Base-by-base conservation (phyloP, 2,888 invertebrate genomes). In the Phengaris alcon region DNA sequence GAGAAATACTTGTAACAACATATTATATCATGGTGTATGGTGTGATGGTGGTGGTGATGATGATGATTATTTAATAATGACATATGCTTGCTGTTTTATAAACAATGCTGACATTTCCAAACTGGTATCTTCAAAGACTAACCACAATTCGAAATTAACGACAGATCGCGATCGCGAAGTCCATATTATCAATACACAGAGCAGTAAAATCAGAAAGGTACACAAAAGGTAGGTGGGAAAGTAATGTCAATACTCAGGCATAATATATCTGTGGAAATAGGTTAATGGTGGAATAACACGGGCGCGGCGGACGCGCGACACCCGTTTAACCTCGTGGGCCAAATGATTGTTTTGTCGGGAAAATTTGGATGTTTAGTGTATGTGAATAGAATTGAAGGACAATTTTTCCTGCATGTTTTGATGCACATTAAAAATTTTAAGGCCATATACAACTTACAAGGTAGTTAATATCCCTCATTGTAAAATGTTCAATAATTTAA, bases 261-360 rank as follows among this genome's bases (percentile, higher is more conserved):
- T 70, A 35, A 35, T 35, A 68, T 55, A 12, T 35, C 51, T 70
- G 54, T 72, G 72, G 35, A 78, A 79, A 78, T 81, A 77, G 81
- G 81, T 81, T 81, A 81, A 81, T 79, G 81, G 77, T 79, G 76
- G 78, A 78, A 80, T 79, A 79, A 80, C 80, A 79, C 79, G 79
- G 79, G 77, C 76, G 76, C 74, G 77, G 78, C 76, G 76, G 52
- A 77, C 78, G 78, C 48, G 77, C 78, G 78, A 78, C 78, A 75
- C 68, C 68, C 55, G 64, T 46, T 52, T 68, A 68, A 52, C 59
- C 51, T 74, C n/a, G 64, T 44, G 35, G 35, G 64, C 64, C 12
- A 35, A 64, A 64, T 44, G 12, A 44, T 10, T 64, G 35, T 64
- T 35, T 64, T 44, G 35, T 35, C 35, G 13, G 44, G 10, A 64